Conservation (phyloP, 2,113 vertebrate genomes). For the Panthera uncia region DNA sequence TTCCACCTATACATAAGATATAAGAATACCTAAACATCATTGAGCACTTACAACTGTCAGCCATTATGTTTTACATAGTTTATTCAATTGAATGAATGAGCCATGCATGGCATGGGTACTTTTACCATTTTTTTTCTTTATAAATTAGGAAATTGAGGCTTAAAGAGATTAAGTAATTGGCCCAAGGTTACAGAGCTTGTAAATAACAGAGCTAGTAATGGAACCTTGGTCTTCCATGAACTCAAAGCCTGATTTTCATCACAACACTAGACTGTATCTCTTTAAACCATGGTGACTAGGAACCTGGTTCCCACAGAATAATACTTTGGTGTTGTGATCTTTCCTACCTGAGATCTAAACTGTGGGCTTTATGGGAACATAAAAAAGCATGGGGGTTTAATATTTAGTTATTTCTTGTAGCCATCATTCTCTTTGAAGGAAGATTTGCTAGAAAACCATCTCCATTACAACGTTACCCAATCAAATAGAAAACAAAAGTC, state of each 20-base stretch:
- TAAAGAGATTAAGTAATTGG: slow-evolving; percentile 40
- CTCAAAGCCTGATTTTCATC: slow-evolving; percentile 11
- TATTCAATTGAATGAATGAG: not conserved
- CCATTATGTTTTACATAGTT: not conserved
- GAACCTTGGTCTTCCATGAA: not conserved
- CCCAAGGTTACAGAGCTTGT: not conserved
- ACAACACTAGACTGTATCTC: not conserved
- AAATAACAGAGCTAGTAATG: slow-evolving; percentile 20
- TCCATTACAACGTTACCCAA: not conserved
- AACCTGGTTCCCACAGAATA: not conserved
- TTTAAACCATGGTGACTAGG: not conserved
- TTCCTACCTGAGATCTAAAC: not conserved
- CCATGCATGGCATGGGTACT: not conserved
- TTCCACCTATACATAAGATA: not conserved
- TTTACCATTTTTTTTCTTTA: slow-evolving; percentile 8
- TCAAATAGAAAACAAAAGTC: not conserved
- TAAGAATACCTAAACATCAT: not conserved
- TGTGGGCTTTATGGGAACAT: not conserved
- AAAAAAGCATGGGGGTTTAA: not conserved
- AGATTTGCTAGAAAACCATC: not conserved
- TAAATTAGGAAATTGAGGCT: not conserved
- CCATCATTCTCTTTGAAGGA: not conserved
- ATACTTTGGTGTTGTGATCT: not conserved
- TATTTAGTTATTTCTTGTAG: not conserved
- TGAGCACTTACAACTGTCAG: not conserved